Percentiles rank a stretch among this genome's conserved stretches.
Evolutionary conservation across 1,140 invertebrate species (phyloP).

Genomic region (Dendrolimus kikuchii): DNA sequence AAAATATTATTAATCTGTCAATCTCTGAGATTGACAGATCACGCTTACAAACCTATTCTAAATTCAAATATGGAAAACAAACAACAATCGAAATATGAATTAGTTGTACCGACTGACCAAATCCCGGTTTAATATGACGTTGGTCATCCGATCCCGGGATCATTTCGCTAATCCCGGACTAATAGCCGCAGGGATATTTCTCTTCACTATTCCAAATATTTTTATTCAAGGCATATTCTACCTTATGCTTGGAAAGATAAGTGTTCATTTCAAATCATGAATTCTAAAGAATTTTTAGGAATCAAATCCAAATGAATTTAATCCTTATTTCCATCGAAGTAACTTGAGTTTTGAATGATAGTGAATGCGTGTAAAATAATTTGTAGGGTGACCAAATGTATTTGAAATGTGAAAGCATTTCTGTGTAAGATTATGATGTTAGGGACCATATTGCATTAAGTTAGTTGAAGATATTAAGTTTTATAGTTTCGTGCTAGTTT

Average conservation of each 20-base stretch:
- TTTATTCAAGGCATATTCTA: constrained; percentile 12
- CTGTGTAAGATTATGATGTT: constrained; percentile 67
- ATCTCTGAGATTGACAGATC: too few species aligned
- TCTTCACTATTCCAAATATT: constrained; percentile 29
- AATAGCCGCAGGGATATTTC: constrained; percentile 47
- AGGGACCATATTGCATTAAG: constrained; percentile 39
- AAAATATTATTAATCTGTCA: too few species aligned
- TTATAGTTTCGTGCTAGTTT: constrained; percentile 21
- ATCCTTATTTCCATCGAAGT: constrained; percentile 6
- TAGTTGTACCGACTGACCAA: constrained; percentile 51
- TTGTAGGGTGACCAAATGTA: constrained; percentile 40
- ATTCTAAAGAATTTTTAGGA: too few species aligned
- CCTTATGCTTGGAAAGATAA: constrained; percentile 8
- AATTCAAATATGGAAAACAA: too few species aligned
- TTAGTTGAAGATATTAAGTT: constrained; percentile 28
- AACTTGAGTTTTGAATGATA: constrained; percentile 9
- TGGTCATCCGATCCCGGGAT: constrained; percentile 63
- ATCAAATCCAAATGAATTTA: constrained; percentile 9
- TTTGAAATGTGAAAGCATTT: constrained; percentile 64
- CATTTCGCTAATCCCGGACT: constrained; percentile 55
- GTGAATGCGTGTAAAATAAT: constrained; percentile 27
- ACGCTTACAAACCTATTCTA: too few species aligned
- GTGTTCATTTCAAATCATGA: constrained; percentile 10
- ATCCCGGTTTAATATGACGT: constrained; percentile 60
- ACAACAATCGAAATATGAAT: constrained; percentile 45